Evolutionary conservation across 2,797 vertebrate species (phyloP).

Genomic region (Helicolenus hilgendorfi): DNA sequence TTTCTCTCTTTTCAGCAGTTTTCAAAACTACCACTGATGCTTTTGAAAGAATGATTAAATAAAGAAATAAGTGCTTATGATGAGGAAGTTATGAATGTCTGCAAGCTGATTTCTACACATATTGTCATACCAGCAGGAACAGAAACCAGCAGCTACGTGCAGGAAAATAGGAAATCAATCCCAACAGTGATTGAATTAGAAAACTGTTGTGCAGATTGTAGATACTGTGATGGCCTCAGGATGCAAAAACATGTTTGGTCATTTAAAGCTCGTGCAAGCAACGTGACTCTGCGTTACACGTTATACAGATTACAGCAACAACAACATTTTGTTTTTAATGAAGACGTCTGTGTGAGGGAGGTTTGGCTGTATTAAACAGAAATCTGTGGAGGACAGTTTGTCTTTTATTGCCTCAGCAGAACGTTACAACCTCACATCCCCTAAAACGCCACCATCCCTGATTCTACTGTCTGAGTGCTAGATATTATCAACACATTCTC

Average conservation of each 20-base stretch:
- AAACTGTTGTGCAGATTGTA: neutral
- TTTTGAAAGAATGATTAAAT: neutral
- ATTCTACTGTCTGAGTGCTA: neutral
- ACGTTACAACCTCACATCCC: neutral
- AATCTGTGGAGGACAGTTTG: neutral
- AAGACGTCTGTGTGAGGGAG: neutral
- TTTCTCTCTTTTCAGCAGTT: neutral
- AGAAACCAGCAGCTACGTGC: neutral
- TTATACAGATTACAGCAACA: neutral
- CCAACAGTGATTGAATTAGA: neutral
- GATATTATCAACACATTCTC: too few relatives aligned
- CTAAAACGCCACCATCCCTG: neutral
- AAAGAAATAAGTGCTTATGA: neutral
- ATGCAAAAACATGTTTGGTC: neutral
- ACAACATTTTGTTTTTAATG: neutral
- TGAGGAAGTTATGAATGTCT: neutral
- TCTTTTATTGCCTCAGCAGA: neutral
- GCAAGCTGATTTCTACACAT: neutral
- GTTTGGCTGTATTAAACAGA: neutral
- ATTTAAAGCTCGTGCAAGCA: neutral
- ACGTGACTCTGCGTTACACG: too few relatives aligned
- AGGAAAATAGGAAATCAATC: neutral
- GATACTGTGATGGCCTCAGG: neutral
- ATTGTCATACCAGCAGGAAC: neutral
- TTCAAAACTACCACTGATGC: neutral